A percentile compares a stretch with the other conserved stretches of the same genome.
These are phyloP conservation scores for Corydoras sp. DNA, from an alignment of 2,113 vertebrate species.

Conservation along the genomic window DNA sequence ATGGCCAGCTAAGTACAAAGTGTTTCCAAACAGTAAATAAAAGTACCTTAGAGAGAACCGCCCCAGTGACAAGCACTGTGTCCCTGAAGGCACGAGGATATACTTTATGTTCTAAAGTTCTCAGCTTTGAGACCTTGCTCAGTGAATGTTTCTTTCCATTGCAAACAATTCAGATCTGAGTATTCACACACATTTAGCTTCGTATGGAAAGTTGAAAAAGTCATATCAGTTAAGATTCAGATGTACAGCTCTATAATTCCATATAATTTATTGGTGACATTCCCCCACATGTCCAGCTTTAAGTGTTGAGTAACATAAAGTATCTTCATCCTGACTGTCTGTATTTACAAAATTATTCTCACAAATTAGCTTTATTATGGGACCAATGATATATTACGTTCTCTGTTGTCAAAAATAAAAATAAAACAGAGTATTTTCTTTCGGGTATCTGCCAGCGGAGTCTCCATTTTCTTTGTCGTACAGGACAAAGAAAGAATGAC, in stretches of 20 bases:
- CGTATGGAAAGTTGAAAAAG: neutral
- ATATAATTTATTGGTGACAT: slow-evolving; percentile 50
- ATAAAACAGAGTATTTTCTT: slow-evolving; percentile 31
- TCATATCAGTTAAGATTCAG: too few species aligned
- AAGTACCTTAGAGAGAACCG: too few species aligned
- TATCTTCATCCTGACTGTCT: slow-evolving; percentile 26
- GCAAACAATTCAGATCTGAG: neutral
- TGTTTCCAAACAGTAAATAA: too few species aligned
- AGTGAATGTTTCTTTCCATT: neutral
- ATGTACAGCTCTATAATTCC: slow-evolving; percentile 20
- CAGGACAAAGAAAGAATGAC: neutral
- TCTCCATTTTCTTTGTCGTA: neutral
- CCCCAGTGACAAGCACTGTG: too few species aligned
- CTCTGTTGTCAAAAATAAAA: slow-evolving; percentile 28
- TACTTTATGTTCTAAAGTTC: too few species aligned
- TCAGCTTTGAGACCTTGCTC: too few species aligned
- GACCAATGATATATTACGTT: slow-evolving; percentile 27
- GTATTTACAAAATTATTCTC: slow-evolving; percentile 37
- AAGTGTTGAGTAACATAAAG: slow-evolving; percentile 33
- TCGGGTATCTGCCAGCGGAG: slow-evolving; percentile 44
- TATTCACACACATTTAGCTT: neutral
- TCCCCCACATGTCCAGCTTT: slow-evolving; percentile 41
- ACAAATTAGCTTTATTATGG: slow-evolving; percentile 16
- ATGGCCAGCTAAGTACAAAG: too few species aligned
- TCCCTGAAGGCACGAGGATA: too few species aligned